Evolutionary conservation across 2,888 invertebrate genomes (phyloP).

Genomic region (Myopa testacea): DNA sequence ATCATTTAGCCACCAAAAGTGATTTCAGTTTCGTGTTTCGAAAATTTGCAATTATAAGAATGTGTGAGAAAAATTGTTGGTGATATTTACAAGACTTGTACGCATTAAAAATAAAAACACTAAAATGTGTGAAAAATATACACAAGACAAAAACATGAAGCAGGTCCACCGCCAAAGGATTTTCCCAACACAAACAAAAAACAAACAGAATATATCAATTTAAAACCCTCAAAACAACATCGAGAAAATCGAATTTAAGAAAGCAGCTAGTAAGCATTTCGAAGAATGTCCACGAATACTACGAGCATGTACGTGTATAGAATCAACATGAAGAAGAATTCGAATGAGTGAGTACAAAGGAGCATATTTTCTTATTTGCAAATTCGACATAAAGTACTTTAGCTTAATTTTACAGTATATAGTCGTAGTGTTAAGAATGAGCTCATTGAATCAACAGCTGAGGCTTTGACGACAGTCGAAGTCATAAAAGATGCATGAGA

Average conservation of each 20-base stretch:
- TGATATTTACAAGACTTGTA: conserved; percentile 58
- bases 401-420: no score
- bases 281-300: not conserved
- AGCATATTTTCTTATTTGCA: no score
- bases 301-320: not conserved
- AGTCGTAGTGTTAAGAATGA: no score
- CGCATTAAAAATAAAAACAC: conserved; percentile 20
- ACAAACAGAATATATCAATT: not conserved
- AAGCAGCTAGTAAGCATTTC: not conserved
- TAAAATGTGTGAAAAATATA: conserved; percentile 10
- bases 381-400: no score
- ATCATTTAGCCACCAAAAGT: not conserved
- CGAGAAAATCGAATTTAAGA: not conserved
- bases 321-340: not conserved
- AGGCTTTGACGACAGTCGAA: conserved; percentile 1
- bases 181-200: not conserved
- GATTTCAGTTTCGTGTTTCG: conserved; percentile 19
- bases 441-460: no score
- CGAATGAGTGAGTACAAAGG: not conserved
- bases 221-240: not conserved
- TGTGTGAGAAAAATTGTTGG: conserved; percentile 60
- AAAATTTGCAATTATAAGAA: not conserved
- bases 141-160: conserved; percentile 5
- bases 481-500: conserved; percentile 32
- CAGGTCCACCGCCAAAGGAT: conserved; percentile 8